Base-by-base conservation (phyloP, 53 echinoderm and acorn worm species). In the Temnopleurus reevesii region DNA sequence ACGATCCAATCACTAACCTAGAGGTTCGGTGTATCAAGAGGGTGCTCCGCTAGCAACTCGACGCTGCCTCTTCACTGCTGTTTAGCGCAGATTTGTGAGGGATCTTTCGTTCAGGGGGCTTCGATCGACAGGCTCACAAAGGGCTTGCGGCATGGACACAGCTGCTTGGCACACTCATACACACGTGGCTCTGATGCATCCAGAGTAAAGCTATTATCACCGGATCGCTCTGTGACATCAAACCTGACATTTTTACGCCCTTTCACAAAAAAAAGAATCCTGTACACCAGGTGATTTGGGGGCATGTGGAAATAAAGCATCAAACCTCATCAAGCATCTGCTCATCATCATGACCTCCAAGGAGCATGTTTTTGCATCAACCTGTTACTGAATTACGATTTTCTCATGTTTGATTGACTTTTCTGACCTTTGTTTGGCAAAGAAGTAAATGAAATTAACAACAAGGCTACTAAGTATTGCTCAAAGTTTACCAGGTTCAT, bases 31-130 rank as follows among this genome's bases (percentile, higher is more conserved):
- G 41, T 71, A 4, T 38, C 36, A 71, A 19, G 49, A 15, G 71
- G 41, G 43, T 71, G 71, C 8, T 21, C 8, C 12, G 36, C 28
- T 36, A 41, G 71, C 23, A 38, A 71, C 36, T 23, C 33, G n/a
- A 41, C 23, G 41, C 2, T 71, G 71, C 41, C 8, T 41, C 21
- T 41, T 38, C 23, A 41, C 41, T 71, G 71, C 71, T 38, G 71
- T 10, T 8, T n/a, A 71, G 71, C 38, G 36, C 21, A 38, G n/a
- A 36, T 71, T 41, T 21, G 15, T 36, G 41, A 71, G 71, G 71
- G 41, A 71, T 71, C 71, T 71, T 21, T 71, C 71, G 30, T 71
- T 71, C n/a, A n/a, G n/a, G 71, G 71, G 41, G 36, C 79, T 49
- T 79, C 79, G 79, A 26, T 79, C 79, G 46, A 27, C 79, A 17